Evolutionary conservation across 2,113 vertebrate species (phyloP), one percentile per base, ranked within the genome.

Genomic region (Danionella cerebrum): DNA sequence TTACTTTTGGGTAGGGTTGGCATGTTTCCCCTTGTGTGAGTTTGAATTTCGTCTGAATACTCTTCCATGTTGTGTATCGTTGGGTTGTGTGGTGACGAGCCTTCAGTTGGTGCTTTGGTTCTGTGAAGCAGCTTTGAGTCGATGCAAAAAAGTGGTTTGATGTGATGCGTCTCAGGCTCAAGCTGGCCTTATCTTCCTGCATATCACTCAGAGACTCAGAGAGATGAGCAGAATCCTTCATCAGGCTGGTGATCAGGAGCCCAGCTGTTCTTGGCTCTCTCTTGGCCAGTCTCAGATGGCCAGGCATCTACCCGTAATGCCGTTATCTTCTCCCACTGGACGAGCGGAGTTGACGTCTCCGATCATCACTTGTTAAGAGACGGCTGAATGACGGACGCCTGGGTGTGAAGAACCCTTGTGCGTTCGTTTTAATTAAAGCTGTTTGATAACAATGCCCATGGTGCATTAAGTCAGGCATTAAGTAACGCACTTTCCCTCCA

Each of bases 311-410:
- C 2, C 11, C 29, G 21, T 48, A 64, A 48, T 64, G 42, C 60
- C 29, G 42, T 48, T 64, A 47, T 48, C 59, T 48, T 31, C 67
- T 80, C 76, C 62, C 67, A 71, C 77, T 81, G 72, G 67, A 72
- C 35, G 38, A 52, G 41, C 74, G 72, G 44, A 47, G 44, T 29
- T 64, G 42, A 12, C 19, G 29, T 36, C 36, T 67, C 66, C 48
- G 57, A 59, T 59, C 50, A 35, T 53, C 44, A 53, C 35, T 47
- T 59, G 47, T 64, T 66, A 38, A 60, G 21, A 38, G 47, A 36
- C 14, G 4, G 12, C 12, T 62, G 54, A 71, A 67, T 59, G 42
- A 67, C 42, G 25, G 64, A 44, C 8, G 39, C 18, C 21, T 24
- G 4, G 14, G 25, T 44, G 25, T 38, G 72, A 38, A 53, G 16